These are phyloP conservation scores for Nowickia ferox DNA, from an alignment of 2,888 invertebrate genomes.

Conservation along the genomic window DNA sequence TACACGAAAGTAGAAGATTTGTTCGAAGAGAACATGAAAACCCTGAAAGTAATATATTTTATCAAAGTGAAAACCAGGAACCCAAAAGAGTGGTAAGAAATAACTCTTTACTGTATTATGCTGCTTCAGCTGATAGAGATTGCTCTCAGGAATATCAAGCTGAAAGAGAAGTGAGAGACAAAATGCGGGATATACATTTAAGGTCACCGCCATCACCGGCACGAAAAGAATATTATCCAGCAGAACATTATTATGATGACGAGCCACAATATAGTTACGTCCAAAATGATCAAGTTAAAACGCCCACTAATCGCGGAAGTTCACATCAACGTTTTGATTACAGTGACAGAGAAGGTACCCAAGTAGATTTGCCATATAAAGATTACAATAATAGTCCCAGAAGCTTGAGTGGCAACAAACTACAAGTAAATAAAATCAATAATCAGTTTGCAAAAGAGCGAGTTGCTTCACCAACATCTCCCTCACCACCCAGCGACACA, in stretches of 20 bases:
- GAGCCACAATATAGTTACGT: conserved; percentile 37
- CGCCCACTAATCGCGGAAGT: conserved; percentile 63
- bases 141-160: conserved; percentile 15
- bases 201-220: conserved; percentile 69
- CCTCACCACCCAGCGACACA: conserved; percentile 57
- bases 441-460: conserved; percentile 36
- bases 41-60: conserved; percentile 42
- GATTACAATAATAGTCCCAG: conserved; percentile 59
- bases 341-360: conserved; percentile 2
- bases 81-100: conserved; percentile 38
- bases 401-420: conserved; percentile 45
- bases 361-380: conserved; percentile 43
- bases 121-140: conserved; percentile 19
- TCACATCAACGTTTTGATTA: conserved; percentile 17
- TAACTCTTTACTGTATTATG: conserved; percentile 31
- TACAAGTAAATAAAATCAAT: conserved; percentile 60
- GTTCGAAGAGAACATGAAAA: conserved; percentile 29
- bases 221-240: conserved; percentile 77
- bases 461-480: conserved; percentile 28
- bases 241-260: conserved; percentile 74
- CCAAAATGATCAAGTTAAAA: conserved; percentile 31
- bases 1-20: conserved; percentile 17
- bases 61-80: conserved; percentile 22
- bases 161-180: conserved; percentile 73
- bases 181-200: conserved; percentile 75